Base-by-base conservation (phyloP, 2,888 invertebrate species). In the Mantis religiosa region DNA sequence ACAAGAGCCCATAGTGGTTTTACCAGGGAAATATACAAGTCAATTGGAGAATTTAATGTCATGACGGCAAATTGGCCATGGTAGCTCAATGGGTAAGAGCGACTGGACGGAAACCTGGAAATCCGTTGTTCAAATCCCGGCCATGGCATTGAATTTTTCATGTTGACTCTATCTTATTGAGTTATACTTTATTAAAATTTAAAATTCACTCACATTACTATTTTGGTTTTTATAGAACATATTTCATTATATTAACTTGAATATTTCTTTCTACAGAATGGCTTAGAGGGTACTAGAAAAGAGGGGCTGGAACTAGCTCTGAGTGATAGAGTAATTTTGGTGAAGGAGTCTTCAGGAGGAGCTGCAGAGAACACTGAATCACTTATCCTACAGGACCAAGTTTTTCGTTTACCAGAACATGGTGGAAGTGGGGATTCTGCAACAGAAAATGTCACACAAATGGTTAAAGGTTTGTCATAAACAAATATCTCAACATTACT, bases 331-430 rank as follows among this genome's bases (percentile, higher is more conserved):
- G 27, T 88, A 25, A 88, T 88, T 27, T 41, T 88, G 54, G 88
- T 88, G 28, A 88, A 84, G 28, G 88, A 88, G n/a, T 85, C 86
- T 30, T 54, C 88, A n/a, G 25, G 20, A 71, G 25, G 2, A 71
- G 20, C 20, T 71, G 25, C 25, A 25, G 54, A 20, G 15, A 71
- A 71, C 20, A 25, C 8, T 20, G 54, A 71, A 20, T 20, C 25
- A 6, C 54, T 3, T 71, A 25, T 20, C 20, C 41, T 41, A 41
- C 54, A 71, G 54, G 20, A 71, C 6, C 54, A 8, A 20, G 54
- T 71, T 20, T 25, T 20, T 71, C 20, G 0, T 71, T 0, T 71
- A 71, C 54, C 54, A 71, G 14, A 71, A 25, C 15, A 71, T 20
- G 20, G 6, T 20, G 54, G 54, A 71, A 71, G 54, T 71, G 54